Evolutionary conservation across 2,888 invertebrate species (phyloP).

Genomic region (Trissolcus japonicus): DNA sequence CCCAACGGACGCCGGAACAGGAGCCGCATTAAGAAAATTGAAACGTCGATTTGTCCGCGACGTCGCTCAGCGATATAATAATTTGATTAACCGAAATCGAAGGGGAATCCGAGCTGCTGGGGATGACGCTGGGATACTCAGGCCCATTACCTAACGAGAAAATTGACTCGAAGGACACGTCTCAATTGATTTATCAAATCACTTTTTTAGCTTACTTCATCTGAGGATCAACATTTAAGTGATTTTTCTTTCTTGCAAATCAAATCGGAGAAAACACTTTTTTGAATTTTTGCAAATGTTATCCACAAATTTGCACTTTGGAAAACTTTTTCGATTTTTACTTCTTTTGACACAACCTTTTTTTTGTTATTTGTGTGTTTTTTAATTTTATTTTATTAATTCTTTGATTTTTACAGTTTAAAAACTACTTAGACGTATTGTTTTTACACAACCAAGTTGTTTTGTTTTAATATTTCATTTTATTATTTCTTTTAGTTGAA

Average conservation of each 20-base stretch:
- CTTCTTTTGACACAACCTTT: no score
- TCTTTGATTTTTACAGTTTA: no score
- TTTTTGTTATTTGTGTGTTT: no score
- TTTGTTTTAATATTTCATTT: background rate
- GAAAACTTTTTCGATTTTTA: no score
- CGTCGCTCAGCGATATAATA: conserved; percentile 68
- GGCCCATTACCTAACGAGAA: conserved; percentile 57
- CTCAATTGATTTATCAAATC: conserved; percentile 53
- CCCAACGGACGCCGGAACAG: conserved; percentile 61
- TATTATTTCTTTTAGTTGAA: background rate
- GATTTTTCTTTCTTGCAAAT: no score
- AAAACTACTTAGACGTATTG: no score
- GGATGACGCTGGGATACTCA: conserved; percentile 43
- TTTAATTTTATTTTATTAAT: no score
- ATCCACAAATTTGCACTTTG: no score
- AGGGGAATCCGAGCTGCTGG: conserved; percentile 36
- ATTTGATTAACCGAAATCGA: conserved; percentile 70
- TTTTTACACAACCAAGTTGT: no score
- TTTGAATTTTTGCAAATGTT: no score
- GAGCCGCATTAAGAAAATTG: conserved; percentile 75
- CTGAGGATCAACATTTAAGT: background rate
- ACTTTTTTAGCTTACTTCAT: conserved; percentile 18
- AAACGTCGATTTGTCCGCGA: conserved; percentile 76
- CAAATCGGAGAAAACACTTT: no score
- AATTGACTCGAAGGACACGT: conserved; percentile 51